These are phyloP conservation scores for Ectemnius cavifrons DNA, from an alignment of 2,888 invertebrate genomes.

Conservation along the genomic window DNA sequence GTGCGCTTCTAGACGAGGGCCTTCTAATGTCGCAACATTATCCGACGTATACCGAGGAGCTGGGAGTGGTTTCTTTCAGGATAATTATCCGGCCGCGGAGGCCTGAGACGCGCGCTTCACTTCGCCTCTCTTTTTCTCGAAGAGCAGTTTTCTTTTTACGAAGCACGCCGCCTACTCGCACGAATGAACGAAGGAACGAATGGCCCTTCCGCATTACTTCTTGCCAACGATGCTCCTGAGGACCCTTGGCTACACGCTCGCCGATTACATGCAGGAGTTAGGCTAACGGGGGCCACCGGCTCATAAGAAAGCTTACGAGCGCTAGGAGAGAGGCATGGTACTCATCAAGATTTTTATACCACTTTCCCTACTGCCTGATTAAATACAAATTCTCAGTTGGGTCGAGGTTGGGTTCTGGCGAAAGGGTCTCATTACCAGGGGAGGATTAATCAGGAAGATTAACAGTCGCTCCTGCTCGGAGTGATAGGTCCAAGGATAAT, in stretches of 20 bases:
- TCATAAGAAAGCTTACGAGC: neutral
- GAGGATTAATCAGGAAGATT: too few species aligned
- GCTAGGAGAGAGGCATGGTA: too few species aligned
- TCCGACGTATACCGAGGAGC: slow-evolving; percentile 34
- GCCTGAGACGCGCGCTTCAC: neutral
- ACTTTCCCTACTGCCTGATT: neutral
- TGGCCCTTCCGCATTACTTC: slow-evolving; percentile 8
- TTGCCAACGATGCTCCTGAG: slow-evolving; percentile 9
- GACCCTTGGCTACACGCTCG: slow-evolving; percentile 31
- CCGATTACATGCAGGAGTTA: slow-evolving; percentile 34
- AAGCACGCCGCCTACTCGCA: neutral
- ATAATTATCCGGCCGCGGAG: slow-evolving; percentile 62
- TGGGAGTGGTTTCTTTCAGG: slow-evolving; percentile 54
- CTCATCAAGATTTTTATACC: neutral
- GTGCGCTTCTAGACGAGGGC: slow-evolving; percentile 16
- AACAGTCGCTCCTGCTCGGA: neutral
- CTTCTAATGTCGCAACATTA: slow-evolving; percentile 65
- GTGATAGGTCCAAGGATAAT: slow-evolving; percentile 18
- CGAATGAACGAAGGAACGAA: neutral
- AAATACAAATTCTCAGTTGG: neutral
- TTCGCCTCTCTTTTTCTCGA: neutral
- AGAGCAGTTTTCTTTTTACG: slow-evolving; percentile 1
- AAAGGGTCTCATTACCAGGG: neutral
- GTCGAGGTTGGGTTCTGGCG: neutral
- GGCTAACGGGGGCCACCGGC: neutral